A percentile compares a stretch with the other conserved stretches of the same genome.
Conservation (phyloP, 2,797 vertebrate species). For the Microctenopoma lineatum region DNA sequence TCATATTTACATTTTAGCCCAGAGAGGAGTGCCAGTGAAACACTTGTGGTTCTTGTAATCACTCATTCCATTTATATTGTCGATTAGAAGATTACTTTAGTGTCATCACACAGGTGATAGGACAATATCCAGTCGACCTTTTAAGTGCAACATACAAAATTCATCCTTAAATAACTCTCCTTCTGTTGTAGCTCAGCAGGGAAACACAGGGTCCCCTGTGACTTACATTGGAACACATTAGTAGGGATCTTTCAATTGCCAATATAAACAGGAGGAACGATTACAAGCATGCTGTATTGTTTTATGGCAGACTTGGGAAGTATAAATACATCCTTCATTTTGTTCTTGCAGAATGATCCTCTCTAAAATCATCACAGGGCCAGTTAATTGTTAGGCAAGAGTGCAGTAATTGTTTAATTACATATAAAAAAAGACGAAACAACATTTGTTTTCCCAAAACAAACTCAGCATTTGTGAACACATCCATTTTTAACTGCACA, state of each 20-base stretch:
- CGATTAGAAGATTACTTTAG: not conserved
- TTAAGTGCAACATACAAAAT: not conserved
- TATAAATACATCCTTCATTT: no score
- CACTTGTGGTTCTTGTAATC: not conserved
- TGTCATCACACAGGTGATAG: not conserved
- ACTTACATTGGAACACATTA: not conserved
- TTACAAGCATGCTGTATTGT: not conserved
- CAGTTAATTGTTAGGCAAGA: conserved; percentile 38
- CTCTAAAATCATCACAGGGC: conserved; percentile 10
- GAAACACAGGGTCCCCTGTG: not conserved
- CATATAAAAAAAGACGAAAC: conserved; percentile 78
- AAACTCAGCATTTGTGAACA: conserved; percentile 67
- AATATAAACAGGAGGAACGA: not conserved
- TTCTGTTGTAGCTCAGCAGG: not conserved
- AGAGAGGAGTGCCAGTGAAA: not conserved
- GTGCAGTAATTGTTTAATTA: conserved; percentile 78
- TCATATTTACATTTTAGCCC: not conserved
- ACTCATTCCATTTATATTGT: not conserved
- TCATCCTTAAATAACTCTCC: not conserved
- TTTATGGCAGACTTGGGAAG: not conserved
- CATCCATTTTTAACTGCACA: conserved; percentile 43
- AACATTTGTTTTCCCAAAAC: conserved; percentile 54
- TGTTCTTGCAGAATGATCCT: not conserved
- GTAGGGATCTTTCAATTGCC: not conserved
- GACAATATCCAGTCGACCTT: not conserved